Conservation (phyloP, 1,140 invertebrate species). For the Globodera ellingtonae region DNA sequence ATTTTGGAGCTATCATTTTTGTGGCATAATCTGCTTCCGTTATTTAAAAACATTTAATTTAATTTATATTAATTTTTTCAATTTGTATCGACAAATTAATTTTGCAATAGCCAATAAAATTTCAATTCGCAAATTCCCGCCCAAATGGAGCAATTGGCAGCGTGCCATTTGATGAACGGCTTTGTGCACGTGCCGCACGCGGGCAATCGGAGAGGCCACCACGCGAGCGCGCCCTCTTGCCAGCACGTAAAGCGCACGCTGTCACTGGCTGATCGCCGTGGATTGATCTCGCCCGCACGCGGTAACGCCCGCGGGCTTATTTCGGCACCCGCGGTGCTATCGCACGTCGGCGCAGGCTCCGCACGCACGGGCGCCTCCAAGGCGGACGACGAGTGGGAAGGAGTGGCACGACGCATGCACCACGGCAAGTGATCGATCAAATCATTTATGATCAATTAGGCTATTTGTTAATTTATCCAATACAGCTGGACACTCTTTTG, state of each 20-base stretch:
- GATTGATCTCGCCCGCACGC: constrained; percentile 52
- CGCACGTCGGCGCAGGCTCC: constrained; percentile 9
- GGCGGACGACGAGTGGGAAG: constrained; percentile 20
- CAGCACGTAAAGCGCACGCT: constrained; percentile 53
- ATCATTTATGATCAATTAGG: not conserved
- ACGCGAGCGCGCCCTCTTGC: constrained; percentile 51
- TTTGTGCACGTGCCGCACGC: constrained; percentile 46
- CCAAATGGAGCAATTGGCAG: constrained; percentile 60
- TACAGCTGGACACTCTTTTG: constrained; percentile 83
- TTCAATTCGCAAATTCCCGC: not conserved
- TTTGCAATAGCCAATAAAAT: too few species aligned
- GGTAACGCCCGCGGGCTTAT: constrained; percentile 48
- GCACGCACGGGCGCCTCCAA: not conserved
- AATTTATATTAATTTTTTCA: too few species aligned
- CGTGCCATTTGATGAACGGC: constrained; percentile 56
- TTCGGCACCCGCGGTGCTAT: constrained; percentile 35
- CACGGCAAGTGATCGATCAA: constrained; percentile 15
- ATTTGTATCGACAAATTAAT: too few species aligned
- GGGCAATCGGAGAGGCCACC: constrained; percentile 43
- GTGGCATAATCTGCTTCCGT: too few species aligned
- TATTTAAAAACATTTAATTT: too few species aligned
- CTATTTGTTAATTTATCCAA: constrained; percentile 25
- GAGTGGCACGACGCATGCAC: constrained; percentile 11
- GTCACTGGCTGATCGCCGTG: constrained; percentile 55
- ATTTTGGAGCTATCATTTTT: too few species aligned